A percentile compares a stretch with the other conserved stretches of the same genome.
Evolutionary conservation across 2,797 vertebrate genomes (phyloP).

Genomic region (Danionella dracula): DNA sequence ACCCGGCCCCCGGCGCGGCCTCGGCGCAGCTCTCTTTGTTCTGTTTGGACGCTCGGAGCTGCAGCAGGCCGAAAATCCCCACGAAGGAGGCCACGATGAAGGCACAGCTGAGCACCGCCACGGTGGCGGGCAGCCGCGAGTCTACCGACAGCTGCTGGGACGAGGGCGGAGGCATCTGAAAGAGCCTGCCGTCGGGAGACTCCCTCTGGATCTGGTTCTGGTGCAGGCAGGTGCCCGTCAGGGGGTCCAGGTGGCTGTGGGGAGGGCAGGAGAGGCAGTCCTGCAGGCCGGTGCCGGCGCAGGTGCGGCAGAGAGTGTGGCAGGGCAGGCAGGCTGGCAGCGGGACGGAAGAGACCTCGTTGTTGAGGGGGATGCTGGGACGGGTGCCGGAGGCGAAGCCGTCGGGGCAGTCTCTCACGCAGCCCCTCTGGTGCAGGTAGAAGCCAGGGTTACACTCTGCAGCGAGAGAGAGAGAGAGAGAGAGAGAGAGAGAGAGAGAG

Average conservation of each 20-base stretch:
- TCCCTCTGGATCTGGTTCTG: constrained; percentile 87
- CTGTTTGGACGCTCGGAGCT: constrained; percentile 75
- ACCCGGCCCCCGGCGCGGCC: constrained; percentile 40
- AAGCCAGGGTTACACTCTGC: constrained; percentile 87
- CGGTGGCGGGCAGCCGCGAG: constrained; percentile 70
- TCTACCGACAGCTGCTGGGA: constrained; percentile 32
- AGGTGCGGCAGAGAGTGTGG: constrained; percentile 83
- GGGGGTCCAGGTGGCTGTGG: constrained; percentile 78
- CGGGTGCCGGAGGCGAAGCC: constrained; percentile 70
- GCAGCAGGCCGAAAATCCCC: constrained; percentile 83
- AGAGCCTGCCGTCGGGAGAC: constrained; percentile 67
- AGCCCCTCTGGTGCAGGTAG: constrained; percentile 85
- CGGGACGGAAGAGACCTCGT: constrained; percentile 66
- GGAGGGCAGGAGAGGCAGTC: constrained; percentile 87
- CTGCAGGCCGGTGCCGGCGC: constrained; percentile 67
- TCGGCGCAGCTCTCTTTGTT: constrained; percentile 69
- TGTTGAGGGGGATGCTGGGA: constrained; percentile 72
- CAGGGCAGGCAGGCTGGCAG: constrained; percentile 80
- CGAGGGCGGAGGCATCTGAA: constrained; percentile 14
- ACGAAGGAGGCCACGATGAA: constrained; percentile 83
- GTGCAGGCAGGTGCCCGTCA: constrained; percentile 78
- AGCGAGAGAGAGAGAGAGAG: background rate
- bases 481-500: no score
- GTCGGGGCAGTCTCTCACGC: constrained; percentile 81
- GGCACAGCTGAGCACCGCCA: constrained; percentile 86